These are phyloP conservation scores for Cichladusa arquata DNA, from an alignment of 2,113 vertebrate species.

Conservation along the genomic window DNA sequence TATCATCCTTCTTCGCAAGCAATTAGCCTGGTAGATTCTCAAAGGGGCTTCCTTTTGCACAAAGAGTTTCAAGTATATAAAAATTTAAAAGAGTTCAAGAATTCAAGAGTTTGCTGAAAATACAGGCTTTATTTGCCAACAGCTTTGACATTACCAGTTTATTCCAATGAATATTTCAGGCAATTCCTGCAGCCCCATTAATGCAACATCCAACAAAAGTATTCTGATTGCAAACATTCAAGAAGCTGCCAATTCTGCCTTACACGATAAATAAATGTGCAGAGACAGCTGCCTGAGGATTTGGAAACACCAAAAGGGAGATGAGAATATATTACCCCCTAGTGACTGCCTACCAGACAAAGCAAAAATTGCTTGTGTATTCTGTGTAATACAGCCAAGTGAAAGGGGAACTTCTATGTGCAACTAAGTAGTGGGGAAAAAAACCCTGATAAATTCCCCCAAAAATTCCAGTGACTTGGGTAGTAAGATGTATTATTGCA, in stretches of 20 bases:
- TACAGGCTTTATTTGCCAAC: background rate
- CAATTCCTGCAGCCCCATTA: background rate
- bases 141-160: background rate
- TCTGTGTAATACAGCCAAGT: background rate
- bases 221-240: background rate
- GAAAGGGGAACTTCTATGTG: background rate
- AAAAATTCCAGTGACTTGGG: background rate
- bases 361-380: background rate
- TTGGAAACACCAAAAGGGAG: background rate
- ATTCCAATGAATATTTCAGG: background rate
- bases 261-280: background rate
- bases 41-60: background rate
- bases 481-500: background rate
- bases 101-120: background rate
- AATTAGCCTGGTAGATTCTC: background rate
- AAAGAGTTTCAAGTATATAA: background rate
- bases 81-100: background rate
- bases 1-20: background rate
- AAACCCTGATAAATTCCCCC: rapidly evolving
- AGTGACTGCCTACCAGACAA: background rate
- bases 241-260: background rate
- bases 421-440: background rate
- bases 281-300: background rate
- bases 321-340: background rate
- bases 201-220: background rate